Conservation (phyloP, 2,113 vertebrate species). For the Rhea americana region DNA sequence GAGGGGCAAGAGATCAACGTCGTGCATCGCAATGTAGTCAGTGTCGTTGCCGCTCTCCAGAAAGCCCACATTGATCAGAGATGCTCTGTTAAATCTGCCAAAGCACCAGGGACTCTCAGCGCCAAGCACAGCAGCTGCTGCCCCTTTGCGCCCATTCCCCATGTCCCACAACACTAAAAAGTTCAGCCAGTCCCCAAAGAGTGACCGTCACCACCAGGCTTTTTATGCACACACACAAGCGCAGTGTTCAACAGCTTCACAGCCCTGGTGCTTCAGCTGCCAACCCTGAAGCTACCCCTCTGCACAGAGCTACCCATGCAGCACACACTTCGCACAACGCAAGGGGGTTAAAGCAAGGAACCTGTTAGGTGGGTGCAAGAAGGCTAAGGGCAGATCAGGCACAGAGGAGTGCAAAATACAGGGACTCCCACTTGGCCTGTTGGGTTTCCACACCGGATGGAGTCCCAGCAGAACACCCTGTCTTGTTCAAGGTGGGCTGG, state of each 20-base stretch:
- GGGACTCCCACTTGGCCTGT: not conserved
- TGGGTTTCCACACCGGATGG: not conserved
- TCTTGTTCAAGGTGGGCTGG: accelerated
- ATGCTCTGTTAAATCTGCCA: conserved; percentile 92
- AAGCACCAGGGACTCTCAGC: not conserved
- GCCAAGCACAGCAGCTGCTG: accelerated
- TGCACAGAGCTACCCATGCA: not conserved
- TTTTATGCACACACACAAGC: accelerated
- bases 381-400: too few species aligned
- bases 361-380: not conserved
- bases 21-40: conserved; percentile 97
- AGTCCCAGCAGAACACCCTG: not conserved
- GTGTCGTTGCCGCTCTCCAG: conserved; percentile 93
- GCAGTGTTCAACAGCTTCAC: not conserved
- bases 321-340: accelerated
- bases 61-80: conserved; percentile 94
- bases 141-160: not conserved
- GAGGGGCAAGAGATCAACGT: conserved; percentile 93
- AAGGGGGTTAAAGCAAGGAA: not conserved
- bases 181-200: accelerated
- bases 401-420: not conserved
- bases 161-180: accelerated
- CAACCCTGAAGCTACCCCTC: not conserved
- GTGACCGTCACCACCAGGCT: not conserved
- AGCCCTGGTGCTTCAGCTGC: accelerated